Evolutionary conservation across 2,113 vertebrate species (phyloP).

Genomic region (Esox niger): DNA sequence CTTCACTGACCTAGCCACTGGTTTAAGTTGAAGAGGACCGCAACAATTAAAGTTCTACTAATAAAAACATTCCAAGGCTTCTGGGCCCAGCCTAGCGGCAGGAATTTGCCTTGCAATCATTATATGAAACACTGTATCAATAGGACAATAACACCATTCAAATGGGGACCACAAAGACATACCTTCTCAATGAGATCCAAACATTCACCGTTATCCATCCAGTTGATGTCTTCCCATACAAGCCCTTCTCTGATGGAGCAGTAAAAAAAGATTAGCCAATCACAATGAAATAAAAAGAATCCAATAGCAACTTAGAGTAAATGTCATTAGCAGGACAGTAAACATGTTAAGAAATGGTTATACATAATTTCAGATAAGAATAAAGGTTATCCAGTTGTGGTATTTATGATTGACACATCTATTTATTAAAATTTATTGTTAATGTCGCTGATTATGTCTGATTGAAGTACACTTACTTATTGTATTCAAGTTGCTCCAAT

Average conservation of each 20-base stretch:
- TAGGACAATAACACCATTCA: neutral
- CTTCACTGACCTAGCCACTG: too few relatives aligned
- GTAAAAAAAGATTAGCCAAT: neutral
- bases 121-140: too few relatives aligned
- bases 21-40: too few relatives aligned
- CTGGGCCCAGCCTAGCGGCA: too few relatives aligned
- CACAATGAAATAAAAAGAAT: neutral
- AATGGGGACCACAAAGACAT: conserved; percentile 4
- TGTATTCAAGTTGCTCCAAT: conserved; percentile 96
- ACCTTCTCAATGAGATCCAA: conserved; percentile 98
- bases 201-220: conserved; percentile 97
- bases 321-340: neutral
- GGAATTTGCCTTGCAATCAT: too few relatives aligned
- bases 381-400: too few relatives aligned
- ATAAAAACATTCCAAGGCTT: too few relatives aligned
- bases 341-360: neutral
- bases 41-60: too few relatives aligned
- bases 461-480: conserved; percentile 74
- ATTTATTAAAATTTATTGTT: neutral
- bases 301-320: too few relatives aligned
- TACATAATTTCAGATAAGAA: too few relatives aligned
- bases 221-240: conserved; percentile 92
- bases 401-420: too few relatives aligned
- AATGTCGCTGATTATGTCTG: neutral
- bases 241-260: conserved; percentile 84